Percentiles rank a stretch among this genome's conserved stretches.
Evolutionary conservation across 1,140 invertebrate species (phyloP).

Genomic region (Proales similis): DNA sequence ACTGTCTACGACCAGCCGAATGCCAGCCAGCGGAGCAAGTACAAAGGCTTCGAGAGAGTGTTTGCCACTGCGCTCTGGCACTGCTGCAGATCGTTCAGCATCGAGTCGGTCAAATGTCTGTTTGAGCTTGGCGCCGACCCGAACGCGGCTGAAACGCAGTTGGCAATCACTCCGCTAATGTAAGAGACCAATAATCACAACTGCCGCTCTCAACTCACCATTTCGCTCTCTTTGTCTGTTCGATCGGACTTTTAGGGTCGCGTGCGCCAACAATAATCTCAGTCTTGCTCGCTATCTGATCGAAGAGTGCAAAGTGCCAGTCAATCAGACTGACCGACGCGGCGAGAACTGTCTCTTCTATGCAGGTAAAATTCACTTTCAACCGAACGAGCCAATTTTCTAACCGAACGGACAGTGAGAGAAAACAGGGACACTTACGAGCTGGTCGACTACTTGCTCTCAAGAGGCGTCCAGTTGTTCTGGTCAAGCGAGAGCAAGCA

Average conservation of each 20-base stretch:
- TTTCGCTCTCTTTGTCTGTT: background rate
- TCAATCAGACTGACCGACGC: conserved; percentile 7
- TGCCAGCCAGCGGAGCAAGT: no score
- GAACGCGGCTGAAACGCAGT: conserved; percentile 3
- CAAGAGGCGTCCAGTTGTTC: background rate
- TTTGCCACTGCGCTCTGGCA: conserved; percentile 1
- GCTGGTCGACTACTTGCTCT: conserved; percentile 2
- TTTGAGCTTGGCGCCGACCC: background rate
- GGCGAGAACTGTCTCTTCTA: conserved; percentile 32
- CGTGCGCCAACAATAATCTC: conserved; percentile 6
- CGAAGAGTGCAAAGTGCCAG: background rate
- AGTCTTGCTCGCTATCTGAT: conserved; percentile 8
- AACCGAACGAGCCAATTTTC: background rate
- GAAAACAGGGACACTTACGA: conserved; percentile 1
- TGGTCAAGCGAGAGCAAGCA: no score
- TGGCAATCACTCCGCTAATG: conserved; percentile 21
- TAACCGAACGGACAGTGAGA: background rate
- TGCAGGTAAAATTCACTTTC: conserved; percentile 12
- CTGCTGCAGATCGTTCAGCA: background rate
- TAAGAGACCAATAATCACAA: background rate
- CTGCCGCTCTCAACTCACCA: background rate
- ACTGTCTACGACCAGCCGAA: no score
- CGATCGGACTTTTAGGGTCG: conserved; percentile 19
- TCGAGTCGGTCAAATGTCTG: conserved; percentile 9
- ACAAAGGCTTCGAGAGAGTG: no score